Evolutionary conservation across 2,888 invertebrate species (phyloP).

Genomic region (Gandaritis pyraliata): DNA sequence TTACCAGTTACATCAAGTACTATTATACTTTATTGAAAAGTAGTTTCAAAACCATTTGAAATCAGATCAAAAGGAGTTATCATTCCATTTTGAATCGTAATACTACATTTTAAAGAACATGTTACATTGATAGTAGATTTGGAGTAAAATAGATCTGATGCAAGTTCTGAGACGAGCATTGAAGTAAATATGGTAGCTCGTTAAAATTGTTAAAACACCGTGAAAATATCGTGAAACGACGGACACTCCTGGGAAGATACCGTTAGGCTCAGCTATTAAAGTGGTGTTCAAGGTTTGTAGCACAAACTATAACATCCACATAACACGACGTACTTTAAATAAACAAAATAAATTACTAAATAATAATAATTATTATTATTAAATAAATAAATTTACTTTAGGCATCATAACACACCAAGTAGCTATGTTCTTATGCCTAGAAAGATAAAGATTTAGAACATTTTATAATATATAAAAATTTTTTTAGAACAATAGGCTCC

Average conservation of each 20-base stretch:
- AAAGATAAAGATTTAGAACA: too few relatives aligned
- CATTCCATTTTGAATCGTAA: constrained; percentile 1
- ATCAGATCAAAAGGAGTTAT: too few relatives aligned
- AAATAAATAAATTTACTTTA: too few relatives aligned
- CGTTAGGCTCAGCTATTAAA: constrained; percentile 49
- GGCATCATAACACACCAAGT: too few relatives aligned
- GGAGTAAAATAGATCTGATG: constrained; percentile 37
- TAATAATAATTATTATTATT: too few relatives aligned
- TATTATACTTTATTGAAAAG: neutral
- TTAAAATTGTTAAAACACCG: constrained; percentile 84
- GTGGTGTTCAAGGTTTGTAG: constrained; percentile 45
- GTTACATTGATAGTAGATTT: constrained; percentile 5
- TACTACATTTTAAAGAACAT: constrained; percentile 1
- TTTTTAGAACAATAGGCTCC: too few relatives aligned
- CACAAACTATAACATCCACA: neutral
- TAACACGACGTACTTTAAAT: too few relatives aligned
- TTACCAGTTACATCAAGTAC: neutral
- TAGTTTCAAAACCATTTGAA: too few relatives aligned
- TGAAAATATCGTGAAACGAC: constrained; percentile 77
- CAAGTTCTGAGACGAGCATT: constrained; percentile 66
- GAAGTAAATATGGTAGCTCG: constrained; percentile 79
- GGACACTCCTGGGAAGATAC: constrained; percentile 69
- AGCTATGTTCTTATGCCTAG: too few relatives aligned
- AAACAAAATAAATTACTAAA: too few relatives aligned
- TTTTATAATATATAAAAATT: too few relatives aligned